Evolutionary conservation across 2,888 invertebrate genomes (phyloP).

Genomic region (Disparrhopalites patrizii): DNA sequence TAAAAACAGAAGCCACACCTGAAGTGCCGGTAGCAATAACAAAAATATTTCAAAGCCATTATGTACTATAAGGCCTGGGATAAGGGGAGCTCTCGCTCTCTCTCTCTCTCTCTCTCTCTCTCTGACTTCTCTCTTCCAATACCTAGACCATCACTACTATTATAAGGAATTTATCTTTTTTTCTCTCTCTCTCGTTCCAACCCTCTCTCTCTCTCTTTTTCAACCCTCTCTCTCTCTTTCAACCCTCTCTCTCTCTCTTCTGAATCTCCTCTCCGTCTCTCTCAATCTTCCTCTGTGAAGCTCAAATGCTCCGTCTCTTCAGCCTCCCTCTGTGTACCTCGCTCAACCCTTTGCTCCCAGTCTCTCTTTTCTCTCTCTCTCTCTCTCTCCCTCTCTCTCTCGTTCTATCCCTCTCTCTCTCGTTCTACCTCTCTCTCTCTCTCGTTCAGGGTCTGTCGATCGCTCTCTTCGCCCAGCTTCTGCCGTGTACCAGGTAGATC

Average conservation of each 20-base stretch:
- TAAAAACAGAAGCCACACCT: slow-evolving; percentile 27
- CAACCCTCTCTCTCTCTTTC: no score
- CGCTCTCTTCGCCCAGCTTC: neutral
- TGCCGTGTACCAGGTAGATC: slow-evolving; percentile 14
- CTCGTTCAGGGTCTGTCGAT: neutral
- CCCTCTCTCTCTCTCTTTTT: neutral
- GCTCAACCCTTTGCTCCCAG: neutral
- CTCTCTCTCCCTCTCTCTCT: neutral
- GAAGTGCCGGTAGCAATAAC: slow-evolving; percentile 26
- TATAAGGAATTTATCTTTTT: slow-evolving; percentile 18
- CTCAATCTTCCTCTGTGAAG: no score
- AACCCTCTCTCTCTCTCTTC: no score
- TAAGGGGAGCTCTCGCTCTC: neutral
- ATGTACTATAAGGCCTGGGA: slow-evolving; percentile 23
- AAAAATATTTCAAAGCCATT: slow-evolving; percentile 25
- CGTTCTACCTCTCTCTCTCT: neutral
- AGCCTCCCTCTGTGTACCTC: neutral
- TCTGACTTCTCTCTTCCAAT: neutral
- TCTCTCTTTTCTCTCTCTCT: neutral
- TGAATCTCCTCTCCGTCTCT: no score
- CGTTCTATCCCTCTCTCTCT: neutral
- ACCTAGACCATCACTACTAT: neutral
- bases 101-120: neutral
- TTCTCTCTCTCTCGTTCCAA: neutral
- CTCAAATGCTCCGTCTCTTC: neutral